A percentile compares a stretch with the other conserved stretches of the same genome.
Conservation (phyloP, 2,888 invertebrate genomes). For the Drosophila planitibia region DNA sequence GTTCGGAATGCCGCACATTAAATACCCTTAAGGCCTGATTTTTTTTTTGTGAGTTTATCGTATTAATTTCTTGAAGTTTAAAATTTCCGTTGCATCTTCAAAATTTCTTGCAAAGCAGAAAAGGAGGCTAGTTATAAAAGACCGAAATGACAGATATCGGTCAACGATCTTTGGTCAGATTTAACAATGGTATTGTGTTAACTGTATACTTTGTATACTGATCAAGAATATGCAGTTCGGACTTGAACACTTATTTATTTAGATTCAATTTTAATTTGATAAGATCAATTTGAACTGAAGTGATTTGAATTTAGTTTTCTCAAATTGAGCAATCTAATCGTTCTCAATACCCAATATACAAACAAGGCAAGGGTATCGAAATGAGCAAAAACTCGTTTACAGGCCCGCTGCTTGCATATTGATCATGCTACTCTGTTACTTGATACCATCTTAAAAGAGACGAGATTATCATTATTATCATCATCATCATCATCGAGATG, state of each 20-base stretch:
- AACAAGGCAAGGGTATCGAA: conserved; percentile 22
- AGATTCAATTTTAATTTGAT: neutral
- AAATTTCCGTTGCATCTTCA: neutral
- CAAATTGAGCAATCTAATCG: neutral
- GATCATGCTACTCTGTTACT: conserved; percentile 73
- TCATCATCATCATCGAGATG: conserved; percentile 28
- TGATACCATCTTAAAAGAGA: conserved; percentile 56
- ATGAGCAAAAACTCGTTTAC: conserved; percentile 44
- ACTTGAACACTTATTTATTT: neutral
- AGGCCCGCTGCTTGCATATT: conserved; percentile 67
- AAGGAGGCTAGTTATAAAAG: neutral
- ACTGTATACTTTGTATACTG: neutral
- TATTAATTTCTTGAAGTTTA: neutral
- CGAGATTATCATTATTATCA: conserved; percentile 36
- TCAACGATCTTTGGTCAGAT: neutral
- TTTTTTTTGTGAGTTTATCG: neutral
- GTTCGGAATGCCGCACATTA: neutral
- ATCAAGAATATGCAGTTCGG: neutral
- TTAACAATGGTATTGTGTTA: neutral
- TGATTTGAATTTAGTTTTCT: neutral
- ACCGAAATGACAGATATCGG: neutral
- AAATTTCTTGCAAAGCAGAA: neutral
- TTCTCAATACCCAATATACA: neutral
- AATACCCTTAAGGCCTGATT: conserved; percentile 6
- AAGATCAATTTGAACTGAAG: neutral